Conservation (phyloP, 2,797 vertebrate genomes). For the Characodon lateralis region DNA sequence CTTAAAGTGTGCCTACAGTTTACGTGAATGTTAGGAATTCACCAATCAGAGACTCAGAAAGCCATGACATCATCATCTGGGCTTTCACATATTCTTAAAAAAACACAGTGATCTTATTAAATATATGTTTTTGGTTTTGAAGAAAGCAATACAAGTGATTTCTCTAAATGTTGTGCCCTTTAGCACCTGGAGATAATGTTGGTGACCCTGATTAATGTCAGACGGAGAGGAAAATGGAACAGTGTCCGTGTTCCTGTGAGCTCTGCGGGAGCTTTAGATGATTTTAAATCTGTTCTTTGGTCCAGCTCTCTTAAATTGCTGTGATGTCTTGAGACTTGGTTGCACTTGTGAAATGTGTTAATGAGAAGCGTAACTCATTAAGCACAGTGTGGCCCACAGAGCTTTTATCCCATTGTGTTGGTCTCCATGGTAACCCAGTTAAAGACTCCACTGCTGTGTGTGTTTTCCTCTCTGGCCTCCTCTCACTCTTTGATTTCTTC, state of each 20-base stretch:
- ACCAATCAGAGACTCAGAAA: background rate
- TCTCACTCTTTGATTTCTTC: conserved; percentile 39
- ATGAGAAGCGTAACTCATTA: background rate
- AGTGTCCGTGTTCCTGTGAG: no score
- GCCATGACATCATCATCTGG: background rate
- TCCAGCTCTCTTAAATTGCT: background rate
- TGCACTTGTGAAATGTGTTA: background rate
- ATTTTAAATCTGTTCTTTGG: no score
- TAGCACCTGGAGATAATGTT: no score
- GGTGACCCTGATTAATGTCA: no score
- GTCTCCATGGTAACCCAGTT: conserved; percentile 56
- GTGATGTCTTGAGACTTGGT: background rate
- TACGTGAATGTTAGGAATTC: background rate
- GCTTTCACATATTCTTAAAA: background rate
- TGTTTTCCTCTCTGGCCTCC: conserved; percentile 47
- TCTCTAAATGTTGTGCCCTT: no score
- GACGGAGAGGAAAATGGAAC: no score
- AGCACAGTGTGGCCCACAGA: background rate
- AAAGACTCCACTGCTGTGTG: conserved; percentile 45
- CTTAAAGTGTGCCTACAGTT: background rate
- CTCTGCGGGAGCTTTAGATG: no score
- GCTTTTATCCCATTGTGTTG: conserved; percentile 45
- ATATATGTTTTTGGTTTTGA: background rate
- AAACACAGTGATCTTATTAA: background rate
- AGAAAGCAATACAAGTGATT: no score